Evolutionary conservation across 1,140 invertebrate species (phyloP).

Genomic region (Dufourea novaeangliae): DNA sequence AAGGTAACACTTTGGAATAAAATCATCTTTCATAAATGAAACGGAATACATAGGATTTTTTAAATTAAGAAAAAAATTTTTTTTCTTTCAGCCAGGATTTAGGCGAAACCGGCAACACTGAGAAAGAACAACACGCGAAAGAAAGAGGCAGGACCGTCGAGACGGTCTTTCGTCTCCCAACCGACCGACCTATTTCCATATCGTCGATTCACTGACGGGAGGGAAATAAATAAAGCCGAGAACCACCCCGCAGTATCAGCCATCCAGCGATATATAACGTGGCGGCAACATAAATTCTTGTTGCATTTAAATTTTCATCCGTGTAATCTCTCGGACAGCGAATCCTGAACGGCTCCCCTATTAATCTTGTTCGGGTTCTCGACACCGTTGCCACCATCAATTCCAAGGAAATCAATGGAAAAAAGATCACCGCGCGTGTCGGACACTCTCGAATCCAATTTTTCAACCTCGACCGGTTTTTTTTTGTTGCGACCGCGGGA

Average conservation of each 20-base stretch:
- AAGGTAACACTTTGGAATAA: too few relatives aligned
- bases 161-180: constrained; percentile 29
- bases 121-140: too few relatives aligned
- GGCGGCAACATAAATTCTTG: constrained; percentile 33
- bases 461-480: neutral
- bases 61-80: too few relatives aligned
- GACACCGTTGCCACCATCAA: neutral
- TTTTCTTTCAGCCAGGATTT: too few relatives aligned
- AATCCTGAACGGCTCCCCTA: constrained; percentile 27
- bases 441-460: neutral
- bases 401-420: constrained; percentile 11
- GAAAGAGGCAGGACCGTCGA: neutral
- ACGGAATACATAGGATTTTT: too few relatives aligned
- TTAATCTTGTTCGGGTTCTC: constrained; percentile 32
- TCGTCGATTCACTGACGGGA: constrained; percentile 6
- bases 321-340: constrained; percentile 29
- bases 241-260: neutral
- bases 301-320: constrained; percentile 36
- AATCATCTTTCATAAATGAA: too few relatives aligned
- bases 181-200: constrained; percentile 31
- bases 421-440: neutral
- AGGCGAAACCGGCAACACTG: too few relatives aligned
- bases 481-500: neutral
- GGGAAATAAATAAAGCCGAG: constrained; percentile 35
- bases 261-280: constrained; percentile 33